A percentile compares a stretch with the other conserved stretches of the same genome.
phyloP scores from a whole-genome alignment of 2,888 invertebrate species.

The Lingula anatina region DNA sequence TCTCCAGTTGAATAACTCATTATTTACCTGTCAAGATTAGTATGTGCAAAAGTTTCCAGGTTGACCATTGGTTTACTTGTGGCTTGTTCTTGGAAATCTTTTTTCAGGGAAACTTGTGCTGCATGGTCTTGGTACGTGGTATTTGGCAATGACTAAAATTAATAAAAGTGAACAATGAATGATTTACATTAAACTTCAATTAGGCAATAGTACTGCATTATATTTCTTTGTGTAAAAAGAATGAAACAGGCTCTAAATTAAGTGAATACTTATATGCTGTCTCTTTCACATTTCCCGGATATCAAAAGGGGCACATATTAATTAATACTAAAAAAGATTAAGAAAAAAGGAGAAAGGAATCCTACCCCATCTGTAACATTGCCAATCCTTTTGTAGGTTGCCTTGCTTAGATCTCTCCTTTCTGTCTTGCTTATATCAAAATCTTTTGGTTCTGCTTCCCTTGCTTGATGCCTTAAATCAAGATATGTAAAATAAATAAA shows the following conservation, averaged over 20 bases:
- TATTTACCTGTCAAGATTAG: slow-evolving; percentile 36
- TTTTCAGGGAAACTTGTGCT: slow-evolving; percentile 30
- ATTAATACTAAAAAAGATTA: no score
- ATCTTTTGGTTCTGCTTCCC: slow-evolving; percentile 49
- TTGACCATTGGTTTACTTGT: slow-evolving; percentile 36
- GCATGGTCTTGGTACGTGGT: slow-evolving; percentile 46
- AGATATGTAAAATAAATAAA: background rate
- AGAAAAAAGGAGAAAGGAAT: background rate
- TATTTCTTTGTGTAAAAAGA: no score
- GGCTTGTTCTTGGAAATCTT: slow-evolving; percentile 34
- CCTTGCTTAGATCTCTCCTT: slow-evolving; percentile 30
- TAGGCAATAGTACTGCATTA: no score
- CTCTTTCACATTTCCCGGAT: no score
- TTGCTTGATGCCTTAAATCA: slow-evolving; percentile 42
- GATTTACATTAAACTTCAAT: no score
- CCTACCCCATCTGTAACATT: slow-evolving; percentile 40
- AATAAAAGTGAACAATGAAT: slow-evolving; percentile 1
- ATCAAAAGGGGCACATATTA: no score
- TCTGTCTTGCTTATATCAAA: slow-evolving; percentile 40
- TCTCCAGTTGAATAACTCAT: no score
- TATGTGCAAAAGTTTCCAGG: slow-evolving; percentile 25
- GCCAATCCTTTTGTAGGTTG: slow-evolving; percentile 44
- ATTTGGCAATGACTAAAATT: slow-evolving; percentile 34
- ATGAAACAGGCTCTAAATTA: no score
- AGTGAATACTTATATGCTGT: no score